These are phyloP conservation scores for Eudemis profundana DNA, from an alignment of 2,888 invertebrate species.

Conservation along the genomic window DNA sequence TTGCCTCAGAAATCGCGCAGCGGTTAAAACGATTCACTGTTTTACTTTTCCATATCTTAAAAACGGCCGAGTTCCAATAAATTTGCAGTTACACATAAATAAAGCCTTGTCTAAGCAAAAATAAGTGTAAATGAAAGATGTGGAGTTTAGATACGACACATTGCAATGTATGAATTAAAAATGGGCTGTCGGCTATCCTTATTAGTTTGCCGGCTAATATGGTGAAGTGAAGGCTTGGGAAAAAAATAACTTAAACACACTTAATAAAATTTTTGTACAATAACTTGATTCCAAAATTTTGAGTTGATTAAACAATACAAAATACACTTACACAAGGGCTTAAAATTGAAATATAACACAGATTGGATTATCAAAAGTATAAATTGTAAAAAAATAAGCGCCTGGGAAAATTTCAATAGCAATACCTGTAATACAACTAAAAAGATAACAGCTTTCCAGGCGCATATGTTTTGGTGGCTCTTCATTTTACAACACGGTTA, in stretches of 20 bases:
- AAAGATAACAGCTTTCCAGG: not conserved
- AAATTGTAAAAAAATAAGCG: not conserved
- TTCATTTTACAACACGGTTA: too few relatives aligned
- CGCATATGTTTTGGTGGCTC: too few relatives aligned
- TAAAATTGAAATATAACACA: too few relatives aligned
- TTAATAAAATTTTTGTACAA: not conserved
- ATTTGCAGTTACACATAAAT: not conserved
- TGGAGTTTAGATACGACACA: conserved; percentile 25
- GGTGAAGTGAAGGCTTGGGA: not conserved
- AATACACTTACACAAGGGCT: not conserved
- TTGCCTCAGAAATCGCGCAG: too few relatives aligned
- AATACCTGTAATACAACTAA: not conserved
- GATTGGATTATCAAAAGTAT: too few relatives aligned
- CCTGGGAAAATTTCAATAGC: not conserved
- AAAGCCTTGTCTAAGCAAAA: not conserved
- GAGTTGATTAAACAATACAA: not conserved
- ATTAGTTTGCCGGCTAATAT: conserved; percentile 30
- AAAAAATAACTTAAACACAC: not conserved
- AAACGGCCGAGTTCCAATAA: not conserved
- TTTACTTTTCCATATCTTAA: not conserved
- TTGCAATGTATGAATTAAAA: conserved; percentile 35
- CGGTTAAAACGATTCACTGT: too few relatives aligned
- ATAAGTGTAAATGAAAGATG: conserved; percentile 39
- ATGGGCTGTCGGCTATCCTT: conserved; percentile 17
- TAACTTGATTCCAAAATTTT: not conserved